Base-by-base conservation (phyloP, 2,113 vertebrate species). In the Dromas ardeola region DNA sequence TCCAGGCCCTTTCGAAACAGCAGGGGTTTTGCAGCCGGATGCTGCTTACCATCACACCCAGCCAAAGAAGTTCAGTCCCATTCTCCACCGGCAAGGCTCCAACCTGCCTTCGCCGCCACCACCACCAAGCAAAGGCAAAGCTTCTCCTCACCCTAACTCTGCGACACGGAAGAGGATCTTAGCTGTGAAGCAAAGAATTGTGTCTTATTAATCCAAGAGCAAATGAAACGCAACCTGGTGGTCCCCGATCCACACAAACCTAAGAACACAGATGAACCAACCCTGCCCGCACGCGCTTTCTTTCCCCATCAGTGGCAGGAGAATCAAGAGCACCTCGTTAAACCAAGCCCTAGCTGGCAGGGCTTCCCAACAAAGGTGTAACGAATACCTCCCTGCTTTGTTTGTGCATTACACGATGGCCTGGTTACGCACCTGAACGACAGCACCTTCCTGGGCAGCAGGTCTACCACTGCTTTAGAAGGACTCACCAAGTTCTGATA, bases 371-470 rank as follows among this genome's bases (percentile, higher is more conserved):
- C 21, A 59, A 6, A 93, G 91, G 93, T 45, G 96, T n/a, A 87
- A 95, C 36, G 0, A 91, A 56, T 29, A 22, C 92, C 95, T 96
- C 95, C 94, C 95, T 95, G 96, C 92, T 95, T 90, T 97, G 94
- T 76, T 95, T 91, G 93, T 69, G 70, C 77, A 62, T 79, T 9
- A 38, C 81, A 52, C 0, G 11, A 49, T 20, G 86, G 91, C 69
- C 95, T 76, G 86, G 83, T 84, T 89, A 40, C 20, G 56, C 93
- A 74, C 79, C 53, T 56, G 66, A 85, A 38, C 3, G 43, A 73
- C 90, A 77, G 87, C 95, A 62, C 42, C 80, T 84, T 56, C 88
- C 88, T 38, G 65, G 83, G 90, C 55, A 73, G 96, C 81, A 90
- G 62, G 23, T 58, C 76, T 63, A 4, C 0, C 10, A 29, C 23